Evolutionary conservation across 2,888 invertebrate species (phyloP).

Genomic region (Callimorpha dominula): DNA sequence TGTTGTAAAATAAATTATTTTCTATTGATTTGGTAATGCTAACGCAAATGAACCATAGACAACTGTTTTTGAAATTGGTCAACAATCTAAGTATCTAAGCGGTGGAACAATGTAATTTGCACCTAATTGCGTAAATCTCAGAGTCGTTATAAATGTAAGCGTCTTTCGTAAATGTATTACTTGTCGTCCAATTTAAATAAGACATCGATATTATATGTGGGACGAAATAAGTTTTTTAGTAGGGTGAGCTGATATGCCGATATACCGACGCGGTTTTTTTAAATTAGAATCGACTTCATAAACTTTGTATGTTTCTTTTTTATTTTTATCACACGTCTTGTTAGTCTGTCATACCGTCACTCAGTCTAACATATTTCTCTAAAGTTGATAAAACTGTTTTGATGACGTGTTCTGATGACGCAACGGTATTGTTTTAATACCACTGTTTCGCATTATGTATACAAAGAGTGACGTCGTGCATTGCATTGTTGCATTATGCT

Average conservation of each 20-base stretch:
- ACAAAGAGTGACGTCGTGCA: constrained; percentile 5
- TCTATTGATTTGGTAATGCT: background rate
- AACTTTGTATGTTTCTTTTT: too few relatives aligned
- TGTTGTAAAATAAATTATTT: background rate
- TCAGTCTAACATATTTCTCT: background rate
- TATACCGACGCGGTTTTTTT: too few relatives aligned
- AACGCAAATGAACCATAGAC: background rate
- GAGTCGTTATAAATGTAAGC: background rate
- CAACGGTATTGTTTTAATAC: constrained; percentile 2
- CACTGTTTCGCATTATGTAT: background rate
- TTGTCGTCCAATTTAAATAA: too few relatives aligned
- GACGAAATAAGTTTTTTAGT: too few relatives aligned
- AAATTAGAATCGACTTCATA: too few relatives aligned
- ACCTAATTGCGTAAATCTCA: background rate
- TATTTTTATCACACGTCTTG: too few relatives aligned
- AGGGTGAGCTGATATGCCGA: too few relatives aligned
- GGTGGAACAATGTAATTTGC: too few relatives aligned
- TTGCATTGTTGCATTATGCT: constrained; percentile 10
- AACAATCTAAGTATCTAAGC: too few relatives aligned
- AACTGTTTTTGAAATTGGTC: background rate
- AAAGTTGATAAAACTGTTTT: background rate
- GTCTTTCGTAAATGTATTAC: background rate
- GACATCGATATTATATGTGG: too few relatives aligned
- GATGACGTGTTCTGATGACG: constrained; percentile 1
- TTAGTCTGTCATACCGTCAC: background rate